These are phyloP conservation scores for Tachina grossa DNA, from an alignment of 2,888 invertebrate species.

Conservation along the genomic window DNA sequence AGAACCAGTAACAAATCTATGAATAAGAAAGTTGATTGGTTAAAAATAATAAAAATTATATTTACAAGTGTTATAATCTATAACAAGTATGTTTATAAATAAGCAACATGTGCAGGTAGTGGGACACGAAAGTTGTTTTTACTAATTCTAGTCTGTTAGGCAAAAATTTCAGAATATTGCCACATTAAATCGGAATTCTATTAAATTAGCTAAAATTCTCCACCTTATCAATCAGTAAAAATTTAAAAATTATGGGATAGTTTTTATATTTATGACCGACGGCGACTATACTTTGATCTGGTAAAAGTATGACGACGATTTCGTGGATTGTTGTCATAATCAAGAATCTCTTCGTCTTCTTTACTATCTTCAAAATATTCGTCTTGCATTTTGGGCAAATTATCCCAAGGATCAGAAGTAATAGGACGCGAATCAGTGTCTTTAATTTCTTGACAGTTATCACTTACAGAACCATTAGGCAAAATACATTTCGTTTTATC, in stretches of 20 bases:
- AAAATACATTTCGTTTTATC: conserved; percentile 74
- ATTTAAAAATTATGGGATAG: neutral
- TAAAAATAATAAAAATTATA: no score
- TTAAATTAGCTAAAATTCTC: no score
- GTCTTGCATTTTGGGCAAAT: conserved; percentile 44
- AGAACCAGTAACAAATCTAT: no score
- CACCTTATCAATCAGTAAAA: neutral
- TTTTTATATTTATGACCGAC: conserved; percentile 1
- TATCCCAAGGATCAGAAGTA: neutral
- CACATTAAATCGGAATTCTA: no score
- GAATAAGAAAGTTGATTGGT: no score
- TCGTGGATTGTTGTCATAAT: conserved; percentile 45
- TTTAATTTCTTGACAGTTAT: conserved; percentile 67
- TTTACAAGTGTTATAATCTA: no score
- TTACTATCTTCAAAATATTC: conserved; percentile 54
- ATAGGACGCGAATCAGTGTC: neutral
- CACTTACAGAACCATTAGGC: conserved; percentile 71
- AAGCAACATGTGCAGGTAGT: no score
- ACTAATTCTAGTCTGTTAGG: no score
- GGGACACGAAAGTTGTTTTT: no score
- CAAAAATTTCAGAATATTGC: no score
- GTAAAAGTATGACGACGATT: conserved; percentile 72
- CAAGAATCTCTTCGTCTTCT: conserved; percentile 12
- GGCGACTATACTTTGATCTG: conserved; percentile 76
- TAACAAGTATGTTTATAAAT: no score